Conservation (phyloP, 1,140 invertebrate genomes). For the Pseudomyrmex concolor region DNA sequence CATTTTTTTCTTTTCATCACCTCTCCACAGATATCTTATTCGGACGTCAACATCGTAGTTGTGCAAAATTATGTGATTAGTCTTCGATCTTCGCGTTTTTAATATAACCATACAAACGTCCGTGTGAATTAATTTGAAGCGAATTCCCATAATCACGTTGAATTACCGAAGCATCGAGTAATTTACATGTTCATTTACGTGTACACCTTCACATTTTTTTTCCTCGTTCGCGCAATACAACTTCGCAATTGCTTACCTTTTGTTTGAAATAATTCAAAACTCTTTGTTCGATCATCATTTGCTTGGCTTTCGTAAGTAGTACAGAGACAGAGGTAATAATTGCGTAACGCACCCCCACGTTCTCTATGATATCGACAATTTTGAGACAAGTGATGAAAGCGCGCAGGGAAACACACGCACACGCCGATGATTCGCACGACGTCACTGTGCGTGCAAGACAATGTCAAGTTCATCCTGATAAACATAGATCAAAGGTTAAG, state of each 20-base stretch:
- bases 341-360: too few relatives aligned
- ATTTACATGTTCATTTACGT: not conserved
- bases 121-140: slow-evolving; percentile 14
- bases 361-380: not conserved
- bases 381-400: too few relatives aligned
- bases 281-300: too few relatives aligned
- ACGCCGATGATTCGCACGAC: not conserved
- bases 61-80: not conserved
- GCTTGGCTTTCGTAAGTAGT: too few relatives aligned
- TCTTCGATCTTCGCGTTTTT: slow-evolving; percentile 22
- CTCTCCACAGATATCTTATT: not conserved
- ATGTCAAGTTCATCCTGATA: not conserved
- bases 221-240: not conserved
- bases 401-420: not conserved
- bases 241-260: too few relatives aligned
- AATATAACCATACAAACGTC: not conserved
- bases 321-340: too few relatives aligned
- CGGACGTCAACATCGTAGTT: not conserved
- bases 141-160: not conserved
- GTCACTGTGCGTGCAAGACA: not conserved
- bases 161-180: not conserved
- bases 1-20: not conserved
- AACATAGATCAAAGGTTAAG: slow-evolving; percentile 42
- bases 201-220: not conserved
- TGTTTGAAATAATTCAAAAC: too few relatives aligned